Evolutionary conservation across 2,888 invertebrate genomes (phyloP).

Genomic region (Harpagoxenus sublaevis): DNA sequence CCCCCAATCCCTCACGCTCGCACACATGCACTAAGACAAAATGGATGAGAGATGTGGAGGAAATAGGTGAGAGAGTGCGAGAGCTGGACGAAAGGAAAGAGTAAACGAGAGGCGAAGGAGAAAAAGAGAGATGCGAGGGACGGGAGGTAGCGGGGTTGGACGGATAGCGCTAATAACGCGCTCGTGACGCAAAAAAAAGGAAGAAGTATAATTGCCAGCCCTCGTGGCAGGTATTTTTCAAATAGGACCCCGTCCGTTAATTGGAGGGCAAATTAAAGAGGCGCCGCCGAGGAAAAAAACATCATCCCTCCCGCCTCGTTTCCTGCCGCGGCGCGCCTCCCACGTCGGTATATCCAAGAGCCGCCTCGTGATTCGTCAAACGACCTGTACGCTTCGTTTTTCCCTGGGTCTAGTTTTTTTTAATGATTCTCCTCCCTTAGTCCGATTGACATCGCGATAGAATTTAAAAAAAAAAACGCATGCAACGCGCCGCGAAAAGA

Average conservation of each 20-base stretch:
- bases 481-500: conserved; percentile 51
- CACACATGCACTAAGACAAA: conserved; percentile 58
- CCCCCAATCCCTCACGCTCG: conserved; percentile 14
- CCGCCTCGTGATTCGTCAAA: conserved; percentile 72
- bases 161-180: conserved; percentile 82
- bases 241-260: conserved; percentile 80
- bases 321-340: conserved; percentile 64
- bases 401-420: conserved; percentile 60
- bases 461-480: not conserved
- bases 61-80: conserved; percentile 50
- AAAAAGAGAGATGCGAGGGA: conserved; percentile 55
- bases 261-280: conserved; percentile 82
- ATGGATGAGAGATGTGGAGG: conserved; percentile 32
- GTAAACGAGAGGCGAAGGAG: conserved; percentile 49
- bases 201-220: conserved; percentile 80
- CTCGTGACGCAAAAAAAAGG: conserved; percentile 77
- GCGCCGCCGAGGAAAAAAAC: conserved; percentile 78
- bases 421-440: conserved; percentile 46
- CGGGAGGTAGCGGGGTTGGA: conserved; percentile 65
- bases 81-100: conserved; percentile 49
- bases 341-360: conserved; percentile 66
- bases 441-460: conserved; percentile 58
- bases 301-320: conserved; percentile 68
- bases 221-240: conserved; percentile 78
- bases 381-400: conserved; percentile 71